A percentile compares a stretch with the other conserved stretches of the same genome.
Evolutionary conservation across 2,113 vertebrate genomes (phyloP).

Genomic region (Chinchilla lanigera): DNA sequence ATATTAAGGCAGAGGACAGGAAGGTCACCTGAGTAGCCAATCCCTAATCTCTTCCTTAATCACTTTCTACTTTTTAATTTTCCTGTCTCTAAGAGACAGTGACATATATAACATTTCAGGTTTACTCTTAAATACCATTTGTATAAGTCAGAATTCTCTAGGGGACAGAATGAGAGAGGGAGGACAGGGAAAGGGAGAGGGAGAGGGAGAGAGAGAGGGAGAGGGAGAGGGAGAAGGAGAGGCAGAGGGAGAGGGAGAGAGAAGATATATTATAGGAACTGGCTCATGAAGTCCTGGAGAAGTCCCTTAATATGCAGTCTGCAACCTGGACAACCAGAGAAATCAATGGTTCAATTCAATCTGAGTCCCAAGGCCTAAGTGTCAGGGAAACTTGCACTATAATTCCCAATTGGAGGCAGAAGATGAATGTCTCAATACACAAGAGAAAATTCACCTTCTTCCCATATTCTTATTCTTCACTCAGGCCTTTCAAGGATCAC

Average conservation of each 20-base stretch:
- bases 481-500: not conserved
- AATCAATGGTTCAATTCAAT: not conserved
- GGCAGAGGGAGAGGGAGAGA: too few species aligned
- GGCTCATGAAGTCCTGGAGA: not conserved
- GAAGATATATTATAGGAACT: not conserved
- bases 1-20: not conserved
- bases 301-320: not conserved
- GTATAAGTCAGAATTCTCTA: not conserved
- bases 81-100: not conserved
- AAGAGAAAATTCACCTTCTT: not conserved
- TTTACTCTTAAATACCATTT: not conserved
- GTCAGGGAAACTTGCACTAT: not conserved
- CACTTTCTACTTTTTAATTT: not conserved
- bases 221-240: not conserved
- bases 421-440: not conserved
- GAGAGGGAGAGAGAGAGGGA: not conserved
- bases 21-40: not conserved
- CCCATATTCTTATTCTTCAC: not conserved
- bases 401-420: not conserved
- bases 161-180: not conserved
- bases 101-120: not conserved
- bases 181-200: too few species aligned
- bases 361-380: not conserved
- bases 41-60: not conserved
- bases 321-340: not conserved